Base-by-base conservation (phyloP, 2,888 invertebrate genomes). In the Epinotia nisella region DNA sequence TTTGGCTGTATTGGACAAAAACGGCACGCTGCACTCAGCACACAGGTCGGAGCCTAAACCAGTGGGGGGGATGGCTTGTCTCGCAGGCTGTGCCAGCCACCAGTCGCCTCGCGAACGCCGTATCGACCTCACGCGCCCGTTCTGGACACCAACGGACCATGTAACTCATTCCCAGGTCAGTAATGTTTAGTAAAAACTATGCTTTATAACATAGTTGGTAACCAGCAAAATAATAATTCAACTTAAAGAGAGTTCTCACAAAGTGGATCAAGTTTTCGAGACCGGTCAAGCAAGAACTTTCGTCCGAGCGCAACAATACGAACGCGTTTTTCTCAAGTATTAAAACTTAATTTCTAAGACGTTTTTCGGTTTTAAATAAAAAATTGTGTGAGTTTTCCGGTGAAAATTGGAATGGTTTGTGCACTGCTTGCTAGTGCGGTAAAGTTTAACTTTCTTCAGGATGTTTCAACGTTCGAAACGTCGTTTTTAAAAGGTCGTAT, bases 261-360 rank as follows among this genome's bases (percentile, higher is more conserved):
- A 55, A 24, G 24, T 59, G 11, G 51, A 70, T 49, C 65, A 15
- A 59, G 35, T 21, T 65, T 53, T 53, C n/a, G 13, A 53, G 65
- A 71, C 58, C 71, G 65, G 71, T 71, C 59, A 53, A 58, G 56
- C 71, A 13, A 65, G 64, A 65, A 59, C 58, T 59, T 51, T 65
- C 51, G 35, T 59, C 49, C 51, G 29, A 29, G 29, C 29, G 49
- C 68, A 49, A 68, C 59, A 59, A 49, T 58, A 19, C 17, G 9
- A 11, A 17, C 29, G 67, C 35, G 68, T 68, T 49, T 35, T 49
- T 59, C 58, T 17, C 24, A 51, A 49, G 62, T 67, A 59, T 19
- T 53, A 39, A 53, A 60, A 53, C 24, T 69, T 69, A 39, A 39
- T 53, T 60, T 61, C 39, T 49, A 24, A 53, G 29, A 13, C 11